Evolutionary conservation across 2,113 vertebrate species (phyloP).

Genomic region (Eonycteris spelaea): DNA sequence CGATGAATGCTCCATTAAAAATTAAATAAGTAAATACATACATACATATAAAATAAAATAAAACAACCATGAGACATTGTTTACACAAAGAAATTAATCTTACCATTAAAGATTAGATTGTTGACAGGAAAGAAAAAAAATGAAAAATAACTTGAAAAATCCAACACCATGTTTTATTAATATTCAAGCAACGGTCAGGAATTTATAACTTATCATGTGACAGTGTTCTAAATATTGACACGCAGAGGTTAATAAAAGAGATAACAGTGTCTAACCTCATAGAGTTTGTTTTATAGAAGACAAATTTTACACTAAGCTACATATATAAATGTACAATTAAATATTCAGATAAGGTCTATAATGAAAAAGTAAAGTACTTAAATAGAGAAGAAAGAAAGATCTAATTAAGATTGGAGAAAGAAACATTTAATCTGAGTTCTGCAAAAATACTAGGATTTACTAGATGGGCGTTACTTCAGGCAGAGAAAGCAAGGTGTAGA

Average conservation of each 20-base stretch:
- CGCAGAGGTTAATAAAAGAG: neutral
- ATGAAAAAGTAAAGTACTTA: slow-evolving; percentile 4
- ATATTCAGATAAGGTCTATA: neutral
- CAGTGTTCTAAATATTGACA: neutral
- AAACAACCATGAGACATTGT: neutral
- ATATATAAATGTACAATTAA: neutral
- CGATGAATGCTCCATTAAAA: neutral
- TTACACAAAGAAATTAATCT: neutral
- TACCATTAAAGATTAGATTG: neutral
- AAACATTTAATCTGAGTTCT: neutral
- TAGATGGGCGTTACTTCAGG: neutral
- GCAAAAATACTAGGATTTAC: neutral
- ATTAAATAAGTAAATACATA: neutral
- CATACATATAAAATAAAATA: neutral
- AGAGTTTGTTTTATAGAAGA: neutral
- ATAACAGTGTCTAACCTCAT: neutral
- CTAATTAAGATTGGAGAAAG: neutral
- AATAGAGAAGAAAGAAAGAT: neutral
- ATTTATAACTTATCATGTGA: neutral
- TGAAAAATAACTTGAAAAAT: neutral
- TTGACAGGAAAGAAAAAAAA: neutral
- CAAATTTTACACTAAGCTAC: neutral
- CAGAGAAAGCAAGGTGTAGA: neutral
- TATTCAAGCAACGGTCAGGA: neutral
- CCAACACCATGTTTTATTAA: neutral